Conservation (phyloP, 2,888 invertebrate species). For the Cepaea hortensis region DNA sequence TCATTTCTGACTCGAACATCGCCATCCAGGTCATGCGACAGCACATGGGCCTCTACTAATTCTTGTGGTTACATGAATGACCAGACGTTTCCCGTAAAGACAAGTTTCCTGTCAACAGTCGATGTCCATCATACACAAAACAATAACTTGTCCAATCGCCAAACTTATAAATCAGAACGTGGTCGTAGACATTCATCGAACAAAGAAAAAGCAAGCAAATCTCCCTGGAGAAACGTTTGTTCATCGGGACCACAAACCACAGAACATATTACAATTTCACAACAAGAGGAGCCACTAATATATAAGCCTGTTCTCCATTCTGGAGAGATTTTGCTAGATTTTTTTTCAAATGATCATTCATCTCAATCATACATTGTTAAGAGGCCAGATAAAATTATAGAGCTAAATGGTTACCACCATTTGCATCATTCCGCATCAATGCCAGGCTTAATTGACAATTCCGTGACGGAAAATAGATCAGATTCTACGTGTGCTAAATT, state of each 20-base stretch:
- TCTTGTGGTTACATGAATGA: background rate
- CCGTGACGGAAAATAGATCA: background rate
- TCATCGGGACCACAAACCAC: background rate
- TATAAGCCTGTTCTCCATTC: background rate
- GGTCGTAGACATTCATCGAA: background rate
- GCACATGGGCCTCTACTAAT: background rate
- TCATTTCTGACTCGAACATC: background rate
- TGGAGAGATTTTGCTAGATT: constrained; percentile 30
- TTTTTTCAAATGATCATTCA: constrained; percentile 7
- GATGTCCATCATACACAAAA: background rate
- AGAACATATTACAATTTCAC: background rate
- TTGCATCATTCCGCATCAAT: constrained; percentile 3
- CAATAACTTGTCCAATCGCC: no score
- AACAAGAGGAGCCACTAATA: background rate
- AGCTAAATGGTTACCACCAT: background rate
- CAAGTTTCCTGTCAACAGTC: background rate
- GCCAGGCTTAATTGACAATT: constrained; percentile 16
- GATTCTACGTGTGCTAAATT: background rate
- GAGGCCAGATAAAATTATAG: constrained; percentile 9
- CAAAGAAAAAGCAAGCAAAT: background rate
- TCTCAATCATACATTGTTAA: constrained; percentile 1
- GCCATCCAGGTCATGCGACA: no score
- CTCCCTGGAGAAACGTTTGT: background rate
- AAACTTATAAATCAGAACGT: background rate
- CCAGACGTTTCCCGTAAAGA: background rate